Evolutionary conservation across 2,797 vertebrate species (phyloP).

Genomic region (Coendou prehensilis): DNA sequence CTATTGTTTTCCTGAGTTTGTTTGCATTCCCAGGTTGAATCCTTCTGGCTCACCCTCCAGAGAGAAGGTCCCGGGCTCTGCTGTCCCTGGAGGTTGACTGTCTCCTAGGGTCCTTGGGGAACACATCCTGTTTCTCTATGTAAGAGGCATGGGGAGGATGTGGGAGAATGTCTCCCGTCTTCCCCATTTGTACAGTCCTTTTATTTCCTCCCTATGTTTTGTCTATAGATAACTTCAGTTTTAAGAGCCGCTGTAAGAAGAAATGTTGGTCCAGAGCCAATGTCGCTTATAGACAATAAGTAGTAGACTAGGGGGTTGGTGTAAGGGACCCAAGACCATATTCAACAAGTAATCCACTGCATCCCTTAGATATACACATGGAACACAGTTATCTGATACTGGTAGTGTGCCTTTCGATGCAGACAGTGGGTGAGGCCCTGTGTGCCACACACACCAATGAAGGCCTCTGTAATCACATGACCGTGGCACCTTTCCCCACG

Average conservation of each 20-base stretch:
- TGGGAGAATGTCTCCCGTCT: slow-evolving; percentile 80
- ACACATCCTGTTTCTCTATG: slow-evolving; percentile 89
- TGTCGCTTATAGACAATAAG: slow-evolving; percentile 51
- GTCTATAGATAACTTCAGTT: slow-evolving; percentile 84
- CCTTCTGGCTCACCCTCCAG: slow-evolving; percentile 87
- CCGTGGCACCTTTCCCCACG: neutral
- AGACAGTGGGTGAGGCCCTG: neutral
- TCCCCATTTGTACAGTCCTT: slow-evolving; percentile 86
- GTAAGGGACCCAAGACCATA: slow-evolving; percentile 10
- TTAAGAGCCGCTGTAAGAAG: slow-evolving; percentile 72
- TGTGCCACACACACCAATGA: neutral
- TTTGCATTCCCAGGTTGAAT: slow-evolving; percentile 88
- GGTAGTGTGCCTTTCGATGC: neutral
- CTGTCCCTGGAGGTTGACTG: slow-evolving; percentile 81
- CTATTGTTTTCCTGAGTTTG: slow-evolving; percentile 89
- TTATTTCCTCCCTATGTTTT: slow-evolving; percentile 88
- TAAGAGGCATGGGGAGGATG: slow-evolving; percentile 87
- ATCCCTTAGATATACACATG: neutral
- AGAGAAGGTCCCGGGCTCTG: slow-evolving; percentile 86
- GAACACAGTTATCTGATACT: neutral
- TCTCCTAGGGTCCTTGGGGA: slow-evolving; percentile 86
- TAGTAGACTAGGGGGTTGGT: neutral
- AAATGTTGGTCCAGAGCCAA: slow-evolving; percentile 71
- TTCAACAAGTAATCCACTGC: neutral
- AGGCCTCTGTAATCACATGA: neutral